phyloP scores from a whole-genome alignment of 2,888 invertebrate species.

The Polylopha cassiicola region DNA sequence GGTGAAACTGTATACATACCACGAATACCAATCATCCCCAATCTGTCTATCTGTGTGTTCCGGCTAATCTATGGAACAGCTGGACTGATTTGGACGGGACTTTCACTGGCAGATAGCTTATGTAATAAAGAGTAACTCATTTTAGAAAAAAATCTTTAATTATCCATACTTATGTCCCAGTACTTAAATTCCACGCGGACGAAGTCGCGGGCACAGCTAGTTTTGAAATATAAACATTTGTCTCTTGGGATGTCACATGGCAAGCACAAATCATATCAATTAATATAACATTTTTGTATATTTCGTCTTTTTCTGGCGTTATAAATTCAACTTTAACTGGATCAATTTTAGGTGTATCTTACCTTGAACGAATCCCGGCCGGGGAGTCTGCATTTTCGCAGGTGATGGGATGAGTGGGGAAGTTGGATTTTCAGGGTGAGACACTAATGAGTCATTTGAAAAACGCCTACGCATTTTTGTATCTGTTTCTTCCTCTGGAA shows the following conservation, averaged over 20 bases:
- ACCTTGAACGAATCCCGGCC: conserved; percentile 42
- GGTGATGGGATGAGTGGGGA: conserved; percentile 38
- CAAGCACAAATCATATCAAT: conserved; percentile 11
- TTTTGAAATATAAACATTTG: conserved; percentile 12
- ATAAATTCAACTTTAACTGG: conserved; percentile 1
- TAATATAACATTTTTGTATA: conserved; percentile 1
- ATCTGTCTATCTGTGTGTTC: too few relatives aligned
- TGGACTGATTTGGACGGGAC: too few relatives aligned
- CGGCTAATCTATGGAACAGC: too few relatives aligned
- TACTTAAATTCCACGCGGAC: too few relatives aligned
- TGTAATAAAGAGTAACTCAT: too few relatives aligned
- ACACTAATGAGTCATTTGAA: conserved; percentile 38
- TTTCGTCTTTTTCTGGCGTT: not conserved
- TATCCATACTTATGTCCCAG: too few relatives aligned
- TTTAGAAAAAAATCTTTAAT: too few relatives aligned
- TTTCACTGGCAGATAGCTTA: too few relatives aligned
- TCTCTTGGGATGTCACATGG: conserved; percentile 4
- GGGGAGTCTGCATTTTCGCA: conserved; percentile 35
- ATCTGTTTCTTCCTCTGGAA: conserved; percentile 14
- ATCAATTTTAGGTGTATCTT: conserved; percentile 30
- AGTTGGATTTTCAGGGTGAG: conserved; percentile 29
- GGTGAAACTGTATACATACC: too few relatives aligned
- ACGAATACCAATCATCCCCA: too few relatives aligned
- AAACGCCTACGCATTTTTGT: conserved; percentile 22
- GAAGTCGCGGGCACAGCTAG: too few relatives aligned